phyloP scores from a whole-genome alignment of 2,888 invertebrate genomes.

The Clanis bilineata region DNA sequence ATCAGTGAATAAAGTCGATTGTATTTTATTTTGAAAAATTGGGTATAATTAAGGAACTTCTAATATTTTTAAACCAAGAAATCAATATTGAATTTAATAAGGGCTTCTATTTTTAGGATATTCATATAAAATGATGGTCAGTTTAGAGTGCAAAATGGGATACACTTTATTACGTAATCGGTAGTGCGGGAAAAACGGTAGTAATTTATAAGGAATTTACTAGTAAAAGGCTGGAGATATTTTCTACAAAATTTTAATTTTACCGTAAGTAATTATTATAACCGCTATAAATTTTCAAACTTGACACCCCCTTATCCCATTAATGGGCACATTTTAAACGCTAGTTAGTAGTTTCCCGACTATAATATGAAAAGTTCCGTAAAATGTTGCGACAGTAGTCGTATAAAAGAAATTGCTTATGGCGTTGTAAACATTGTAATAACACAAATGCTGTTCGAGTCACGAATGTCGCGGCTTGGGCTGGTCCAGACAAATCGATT shows the following conservation, averaged over 20 bases:
- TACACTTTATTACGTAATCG: too few relatives aligned
- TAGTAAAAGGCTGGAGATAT: too few relatives aligned
- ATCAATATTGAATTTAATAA: too few relatives aligned
- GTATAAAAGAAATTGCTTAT: conserved; percentile 60
- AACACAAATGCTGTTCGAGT: conserved; percentile 58
- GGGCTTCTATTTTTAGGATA: too few relatives aligned
- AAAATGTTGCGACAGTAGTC: conserved; percentile 46
- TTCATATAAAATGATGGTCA: too few relatives aligned
- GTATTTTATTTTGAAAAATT: too few relatives aligned
- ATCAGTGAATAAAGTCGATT: too few relatives aligned
- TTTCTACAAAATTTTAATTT: background rate
- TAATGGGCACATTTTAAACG: conserved; percentile 48
- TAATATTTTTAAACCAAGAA: too few relatives aligned
- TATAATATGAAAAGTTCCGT: conserved; percentile 56
- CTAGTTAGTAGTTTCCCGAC: conserved; percentile 50
- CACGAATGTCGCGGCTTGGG: conserved; percentile 51
- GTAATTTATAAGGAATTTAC: too few relatives aligned
- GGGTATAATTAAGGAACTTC: too few relatives aligned
- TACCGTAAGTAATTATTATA: conserved; percentile 24
- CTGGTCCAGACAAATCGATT: conserved; percentile 75
- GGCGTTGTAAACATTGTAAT: conserved; percentile 62
- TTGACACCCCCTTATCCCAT: conserved; percentile 47
- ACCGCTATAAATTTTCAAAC: conserved; percentile 42
- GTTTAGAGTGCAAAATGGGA: too few relatives aligned
- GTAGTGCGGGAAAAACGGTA: too few relatives aligned